Evolutionary conservation across 2,113 vertebrate genomes (phyloP), one percentile per base, ranked within the genome.

Genomic region (Apodemus sylvaticus): DNA sequence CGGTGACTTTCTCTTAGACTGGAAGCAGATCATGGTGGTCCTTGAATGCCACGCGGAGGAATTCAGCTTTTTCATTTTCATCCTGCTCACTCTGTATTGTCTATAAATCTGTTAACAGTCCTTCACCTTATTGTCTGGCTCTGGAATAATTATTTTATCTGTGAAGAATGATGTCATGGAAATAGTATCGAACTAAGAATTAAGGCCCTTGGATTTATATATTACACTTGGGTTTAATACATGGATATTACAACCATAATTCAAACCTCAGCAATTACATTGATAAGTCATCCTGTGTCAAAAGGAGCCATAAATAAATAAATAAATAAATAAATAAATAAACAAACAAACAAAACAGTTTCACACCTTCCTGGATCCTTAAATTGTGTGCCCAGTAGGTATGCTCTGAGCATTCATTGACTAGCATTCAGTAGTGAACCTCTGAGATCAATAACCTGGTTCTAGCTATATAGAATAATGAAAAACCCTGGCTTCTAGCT

Each of bases 91-190:
- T 90, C 77, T 81, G 20, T 83, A 77, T 95, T 93, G 96, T 95
- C 97, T 95, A 97, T 97, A 97, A 97, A 98, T 97, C 96, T 98
- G 96, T 95, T 97, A 92, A 95, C 96, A 97, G 93, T 78, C 51
- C 42, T 98, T 97, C 94, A 96, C 95, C 96, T 96, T 97, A 96
- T 97, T 97, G 96, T 97, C 97, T 97, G 97, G 97, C 95, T 97
- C 97, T 95, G 93, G 83, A 78, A 71, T 98, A 98, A 98, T 97
- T 97, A 93, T 97, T 97, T 97, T 98, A 97, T 97, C 97, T 96
- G 90, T 90, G 19, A 74, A 89, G 60, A 24, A 94, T 97, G 96
- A 97, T 96, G 97, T 97, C 95, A 97, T 97, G 97, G 97, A 97
- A 97, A 97, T 77, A 96, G 89, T 91, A 82, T 34, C 51, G 48